Percentiles rank a stretch among this genome's conserved stretches.
These are phyloP conservation scores for Thysanoteuthis rhombus DNA, from an alignment of 2,888 invertebrate genomes.

Conservation along the genomic window DNA sequence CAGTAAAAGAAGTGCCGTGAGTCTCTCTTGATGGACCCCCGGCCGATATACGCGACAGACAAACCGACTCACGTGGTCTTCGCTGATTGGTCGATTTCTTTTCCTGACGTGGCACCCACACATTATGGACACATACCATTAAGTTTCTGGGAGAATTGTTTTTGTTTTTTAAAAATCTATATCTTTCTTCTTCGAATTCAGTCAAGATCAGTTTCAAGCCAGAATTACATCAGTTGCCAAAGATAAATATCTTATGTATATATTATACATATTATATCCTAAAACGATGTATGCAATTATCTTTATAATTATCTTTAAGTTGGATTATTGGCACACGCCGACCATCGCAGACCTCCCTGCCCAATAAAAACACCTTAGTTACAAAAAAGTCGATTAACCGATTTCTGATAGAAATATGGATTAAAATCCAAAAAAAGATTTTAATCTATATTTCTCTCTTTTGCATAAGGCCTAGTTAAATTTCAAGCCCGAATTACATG, in stretches of 20 bases:
- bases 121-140: constrained; percentile 14
- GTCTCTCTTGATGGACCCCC: not conserved
- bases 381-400: too few relatives aligned
- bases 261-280: too few relatives aligned
- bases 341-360: too few relatives aligned
- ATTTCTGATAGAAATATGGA: too few relatives aligned
- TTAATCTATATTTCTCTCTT: too few relatives aligned
- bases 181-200: not conserved
- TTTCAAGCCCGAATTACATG: too few relatives aligned
- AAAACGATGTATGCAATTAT: too few relatives aligned
- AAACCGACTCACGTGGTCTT: constrained; percentile 22
- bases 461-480: too few relatives aligned
- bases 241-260: not conserved
- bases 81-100: constrained; percentile 13
- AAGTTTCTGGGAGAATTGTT: not conserved
- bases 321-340: too few relatives aligned
- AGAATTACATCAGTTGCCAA: not conserved
- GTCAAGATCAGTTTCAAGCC: not conserved
- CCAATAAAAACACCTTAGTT: too few relatives aligned
- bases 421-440: too few relatives aligned
- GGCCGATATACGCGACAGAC: not conserved
- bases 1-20: not conserved
- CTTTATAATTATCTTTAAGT: too few relatives aligned
- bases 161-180: not conserved
- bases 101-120: constrained; percentile 19